Conservation (phyloP, 2,797 vertebrate species). For the Bucorvus abyssinicus region DNA sequence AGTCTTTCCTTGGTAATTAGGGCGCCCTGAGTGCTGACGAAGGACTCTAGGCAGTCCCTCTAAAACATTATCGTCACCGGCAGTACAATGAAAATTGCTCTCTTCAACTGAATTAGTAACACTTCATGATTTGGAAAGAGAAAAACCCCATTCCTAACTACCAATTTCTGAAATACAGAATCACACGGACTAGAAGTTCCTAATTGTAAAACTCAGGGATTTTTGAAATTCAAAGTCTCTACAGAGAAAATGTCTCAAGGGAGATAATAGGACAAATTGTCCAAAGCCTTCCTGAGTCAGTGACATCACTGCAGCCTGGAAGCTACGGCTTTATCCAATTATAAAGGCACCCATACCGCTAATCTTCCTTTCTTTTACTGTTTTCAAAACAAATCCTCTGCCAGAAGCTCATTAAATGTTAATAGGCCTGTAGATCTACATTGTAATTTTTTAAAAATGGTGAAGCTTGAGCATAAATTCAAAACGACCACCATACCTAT, state of each 20-base stretch:
- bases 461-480: neutral
- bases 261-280: neutral
- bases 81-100: neutral
- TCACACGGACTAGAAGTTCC: neutral
- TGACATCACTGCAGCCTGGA: neutral
- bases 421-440: neutral
- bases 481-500: neutral
- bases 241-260: neutral
- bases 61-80: neutral
- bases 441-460: neutral
- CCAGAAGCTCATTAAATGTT: neutral
- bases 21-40: rapidly evolving
- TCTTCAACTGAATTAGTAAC: neutral
- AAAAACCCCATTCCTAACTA: neutral
- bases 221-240: neutral
- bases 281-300: neutral
- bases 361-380: neutral
- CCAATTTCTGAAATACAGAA: neutral
- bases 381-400: neutral
- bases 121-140: neutral
- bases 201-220: neutral
- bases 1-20: neutral
- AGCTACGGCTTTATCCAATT: neutral
- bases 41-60: neutral
- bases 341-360: neutral